Percentiles rank a stretch among this genome's conserved stretches.
Conservation (phyloP, 2,113 vertebrate species). For the Agelaius tricolor region DNA sequence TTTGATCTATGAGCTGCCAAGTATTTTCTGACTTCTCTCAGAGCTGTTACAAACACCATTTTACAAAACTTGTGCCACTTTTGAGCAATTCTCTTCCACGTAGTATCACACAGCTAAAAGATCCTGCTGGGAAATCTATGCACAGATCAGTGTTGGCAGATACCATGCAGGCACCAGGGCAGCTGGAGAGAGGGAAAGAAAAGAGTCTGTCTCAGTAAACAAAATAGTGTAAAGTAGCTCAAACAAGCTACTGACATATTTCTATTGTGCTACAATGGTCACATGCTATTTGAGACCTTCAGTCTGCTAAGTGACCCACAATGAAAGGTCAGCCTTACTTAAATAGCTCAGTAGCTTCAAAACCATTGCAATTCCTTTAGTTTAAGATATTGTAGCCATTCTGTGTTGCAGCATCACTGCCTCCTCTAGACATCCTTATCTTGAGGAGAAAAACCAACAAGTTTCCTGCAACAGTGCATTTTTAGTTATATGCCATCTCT, state of each 20-base stretch:
- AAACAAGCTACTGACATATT: neutral
- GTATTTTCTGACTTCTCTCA: neutral
- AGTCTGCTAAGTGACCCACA: neutral
- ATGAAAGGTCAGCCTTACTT: neutral
- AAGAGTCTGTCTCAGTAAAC: neutral
- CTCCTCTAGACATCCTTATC: neutral
- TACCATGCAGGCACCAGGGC: neutral
- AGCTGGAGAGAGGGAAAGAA: neutral
- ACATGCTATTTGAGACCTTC: neutral
- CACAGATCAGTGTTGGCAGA: neutral
- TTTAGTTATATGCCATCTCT: neutral
- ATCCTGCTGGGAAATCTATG: neutral
- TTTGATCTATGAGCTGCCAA: neutral
- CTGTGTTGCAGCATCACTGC: neutral
- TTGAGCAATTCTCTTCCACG: neutral
- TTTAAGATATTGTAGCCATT: neutral
- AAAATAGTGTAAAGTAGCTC: neutral
- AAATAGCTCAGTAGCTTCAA: neutral
- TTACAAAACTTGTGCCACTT: neutral
- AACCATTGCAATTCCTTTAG: neutral
- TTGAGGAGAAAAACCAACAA: neutral
- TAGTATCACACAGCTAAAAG: neutral
- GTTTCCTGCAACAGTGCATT: neutral
- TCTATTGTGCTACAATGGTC: neutral
- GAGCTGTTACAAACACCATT: neutral